These are phyloP conservation scores for Percopsis omiscomaycus DNA, from an alignment of 2,797 vertebrate genomes.

Conservation along the genomic window DNA sequence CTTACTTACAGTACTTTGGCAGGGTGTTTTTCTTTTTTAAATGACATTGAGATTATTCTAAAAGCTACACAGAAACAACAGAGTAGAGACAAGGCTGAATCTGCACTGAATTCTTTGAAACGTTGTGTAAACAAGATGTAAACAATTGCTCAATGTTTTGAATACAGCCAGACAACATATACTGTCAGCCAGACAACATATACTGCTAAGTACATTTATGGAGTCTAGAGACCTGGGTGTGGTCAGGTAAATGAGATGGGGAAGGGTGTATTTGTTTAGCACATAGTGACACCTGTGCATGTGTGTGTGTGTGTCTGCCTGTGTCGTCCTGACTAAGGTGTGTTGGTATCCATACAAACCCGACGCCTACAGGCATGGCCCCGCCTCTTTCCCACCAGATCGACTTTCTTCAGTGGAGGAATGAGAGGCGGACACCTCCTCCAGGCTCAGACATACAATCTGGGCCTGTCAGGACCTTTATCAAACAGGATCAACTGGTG, in stretches of 20 bases:
- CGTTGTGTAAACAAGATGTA: not conserved
- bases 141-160: not conserved
- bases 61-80: not conserved
- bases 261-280: conserved; percentile 57
- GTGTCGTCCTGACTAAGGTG: conserved; percentile 41
- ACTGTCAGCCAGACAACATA: not conserved
- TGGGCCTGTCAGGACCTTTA: conserved; percentile 74
- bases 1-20: no score
- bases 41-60: no score
- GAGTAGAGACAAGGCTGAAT: not conserved
- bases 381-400: conserved; percentile 76
- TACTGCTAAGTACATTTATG: conserved; percentile 35
- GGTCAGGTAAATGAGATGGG: conserved; percentile 65
- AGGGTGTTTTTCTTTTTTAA: no score
- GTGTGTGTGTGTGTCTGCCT: conserved; percentile 35
- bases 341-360: conserved; percentile 56
- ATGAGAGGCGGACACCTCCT: conserved; percentile 71
- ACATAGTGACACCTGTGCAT: conserved; percentile 31
- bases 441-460: conserved; percentile 74
- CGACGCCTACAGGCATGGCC: conserved; percentile 62
- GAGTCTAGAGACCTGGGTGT: conserved; percentile 61
- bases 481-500: conserved; percentile 74
- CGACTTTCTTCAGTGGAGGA: conserved; percentile 73
- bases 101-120: not conserved
- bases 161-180: no score